Evolutionary conservation across 2,113 vertebrate species (phyloP).

Genomic region (Ariopsis seemanni): DNA sequence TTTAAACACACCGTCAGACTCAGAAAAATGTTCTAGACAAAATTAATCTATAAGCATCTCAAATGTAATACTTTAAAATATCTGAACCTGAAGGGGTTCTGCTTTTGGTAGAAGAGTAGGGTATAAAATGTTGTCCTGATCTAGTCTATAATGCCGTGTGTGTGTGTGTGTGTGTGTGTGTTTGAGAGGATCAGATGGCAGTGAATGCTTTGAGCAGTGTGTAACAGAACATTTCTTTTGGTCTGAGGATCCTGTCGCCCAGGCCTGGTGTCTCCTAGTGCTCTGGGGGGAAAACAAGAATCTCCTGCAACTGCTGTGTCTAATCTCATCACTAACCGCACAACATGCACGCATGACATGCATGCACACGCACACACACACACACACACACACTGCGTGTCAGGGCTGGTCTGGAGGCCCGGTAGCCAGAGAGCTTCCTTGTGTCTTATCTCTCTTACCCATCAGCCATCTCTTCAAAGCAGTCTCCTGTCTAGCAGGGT

Average conservation of each 20-base stretch:
- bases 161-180: constrained; percentile 29
- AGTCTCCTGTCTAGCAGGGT: constrained; percentile 29
- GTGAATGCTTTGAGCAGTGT: constrained; percentile 52
- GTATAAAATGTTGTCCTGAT: constrained; percentile 2
- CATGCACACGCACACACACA: constrained; percentile 53
- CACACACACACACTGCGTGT: constrained; percentile 50
- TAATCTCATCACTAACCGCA: constrained; percentile 55
- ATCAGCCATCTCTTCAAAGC: constrained; percentile 55
- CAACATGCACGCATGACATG: constrained; percentile 42
- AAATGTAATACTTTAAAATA: not conserved
- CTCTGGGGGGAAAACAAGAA: constrained; percentile 56
- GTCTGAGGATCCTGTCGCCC: constrained; percentile 54
- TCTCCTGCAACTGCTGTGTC: constrained; percentile 59
- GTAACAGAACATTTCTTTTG: constrained; percentile 55
- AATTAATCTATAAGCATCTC: constrained; percentile 13
- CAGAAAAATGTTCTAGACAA: constrained; percentile 21
- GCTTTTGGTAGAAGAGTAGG: constrained; percentile 4
- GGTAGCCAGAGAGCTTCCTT: constrained; percentile 54
- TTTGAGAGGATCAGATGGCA: constrained; percentile 45
- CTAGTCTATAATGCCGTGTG: constrained; percentile 7
- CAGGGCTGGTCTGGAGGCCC: constrained; percentile 42
- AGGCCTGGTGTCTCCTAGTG: constrained; percentile 51
- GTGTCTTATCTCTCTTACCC: constrained; percentile 49
- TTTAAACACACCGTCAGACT: constrained; percentile 13
- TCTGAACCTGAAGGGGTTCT: not conserved